Evolutionary conservation across 1,140 invertebrate genomes (phyloP).

Genomic region (Drosophila ironensis): DNA sequence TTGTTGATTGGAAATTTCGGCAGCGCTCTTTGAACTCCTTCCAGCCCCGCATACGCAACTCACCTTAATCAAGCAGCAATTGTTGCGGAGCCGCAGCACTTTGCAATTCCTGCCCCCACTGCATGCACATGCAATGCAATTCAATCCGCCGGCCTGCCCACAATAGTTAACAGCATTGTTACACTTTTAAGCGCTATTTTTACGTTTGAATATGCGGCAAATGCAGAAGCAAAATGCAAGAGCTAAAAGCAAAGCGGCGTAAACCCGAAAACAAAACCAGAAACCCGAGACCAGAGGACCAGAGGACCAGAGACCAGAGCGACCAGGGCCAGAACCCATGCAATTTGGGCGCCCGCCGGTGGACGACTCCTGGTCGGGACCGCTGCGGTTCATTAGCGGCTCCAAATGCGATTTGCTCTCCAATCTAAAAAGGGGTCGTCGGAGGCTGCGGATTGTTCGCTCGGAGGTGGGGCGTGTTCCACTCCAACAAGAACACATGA

Average conservation of each 20-base stretch:
- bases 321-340: neutral
- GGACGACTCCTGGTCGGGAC: constrained; percentile 32
- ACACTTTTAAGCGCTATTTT: constrained; percentile 73
- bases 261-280: constrained; percentile 21
- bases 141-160: constrained; percentile 16
- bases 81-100: constrained; percentile 26
- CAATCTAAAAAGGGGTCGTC: constrained; percentile 1
- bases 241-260: constrained; percentile 5
- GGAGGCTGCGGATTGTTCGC: constrained; percentile 11
- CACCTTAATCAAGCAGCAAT: constrained; percentile 68
- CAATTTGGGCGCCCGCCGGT: constrained; percentile 15
- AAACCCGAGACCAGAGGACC: neutral
- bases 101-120: neutral
- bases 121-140: neutral
- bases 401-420: constrained; percentile 71
- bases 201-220: constrained; percentile 63
- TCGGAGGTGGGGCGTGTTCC: no score
- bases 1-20: neutral
- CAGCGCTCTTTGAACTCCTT: neutral
- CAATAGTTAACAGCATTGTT: constrained; percentile 73
- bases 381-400: constrained; percentile 74
- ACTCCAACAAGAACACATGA: constrained; percentile 74
- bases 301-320: no score
- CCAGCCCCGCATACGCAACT: constrained; percentile 1
- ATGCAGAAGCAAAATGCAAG: constrained; percentile 24